A percentile compares a stretch with the other conserved stretches of the same genome.
These are phyloP conservation scores for Drosophila parabipectinata DNA, from an alignment of 1,140 invertebrate species.

Conservation along the genomic window DNA sequence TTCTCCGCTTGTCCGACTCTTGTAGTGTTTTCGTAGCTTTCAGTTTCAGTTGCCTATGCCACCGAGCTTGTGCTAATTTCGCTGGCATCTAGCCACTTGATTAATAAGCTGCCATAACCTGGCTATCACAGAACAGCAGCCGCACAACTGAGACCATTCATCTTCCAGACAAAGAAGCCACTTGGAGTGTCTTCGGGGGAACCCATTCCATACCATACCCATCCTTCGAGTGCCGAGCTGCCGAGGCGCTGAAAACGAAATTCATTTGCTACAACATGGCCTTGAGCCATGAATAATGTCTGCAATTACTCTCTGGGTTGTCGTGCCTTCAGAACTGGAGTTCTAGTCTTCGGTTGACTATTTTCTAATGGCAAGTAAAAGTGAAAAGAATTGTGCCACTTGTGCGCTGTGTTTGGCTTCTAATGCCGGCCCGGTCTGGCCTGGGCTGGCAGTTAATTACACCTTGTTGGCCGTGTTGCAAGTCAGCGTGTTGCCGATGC, in stretches of 20 bases:
- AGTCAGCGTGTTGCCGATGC: slow-evolving; percentile 72
- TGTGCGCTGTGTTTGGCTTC: slow-evolving; percentile 53
- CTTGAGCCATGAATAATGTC: slow-evolving; percentile 80
- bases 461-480: slow-evolving; percentile 73
- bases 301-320: slow-evolving; percentile 74
- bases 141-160: slow-evolving; percentile 56
- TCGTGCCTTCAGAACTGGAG: slow-evolving; percentile 47
- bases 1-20: slow-evolving; percentile 24
- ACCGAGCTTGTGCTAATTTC: slow-evolving; percentile 65
- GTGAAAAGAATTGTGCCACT: slow-evolving; percentile 78
- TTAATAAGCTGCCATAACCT: slow-evolving; percentile 76
- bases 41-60: slow-evolving; percentile 28
- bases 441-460: slow-evolving; percentile 63
- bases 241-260: slow-evolving; percentile 74
- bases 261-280: slow-evolving; percentile 71
- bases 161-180: slow-evolving; percentile 74
- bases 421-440: slow-evolving; percentile 43
- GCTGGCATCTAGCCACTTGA: slow-evolving; percentile 40
- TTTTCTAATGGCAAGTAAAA: slow-evolving; percentile 54
- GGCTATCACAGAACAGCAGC: slow-evolving; percentile 73
- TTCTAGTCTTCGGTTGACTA: slow-evolving; percentile 50
- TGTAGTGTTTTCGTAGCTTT: slow-evolving; percentile 26
- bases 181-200: slow-evolving; percentile 5
- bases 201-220: no score
- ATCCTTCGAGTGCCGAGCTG: slow-evolving; percentile 22